Conservation (phyloP, 2,888 invertebrate genomes). For the Meandrusa payeni region DNA sequence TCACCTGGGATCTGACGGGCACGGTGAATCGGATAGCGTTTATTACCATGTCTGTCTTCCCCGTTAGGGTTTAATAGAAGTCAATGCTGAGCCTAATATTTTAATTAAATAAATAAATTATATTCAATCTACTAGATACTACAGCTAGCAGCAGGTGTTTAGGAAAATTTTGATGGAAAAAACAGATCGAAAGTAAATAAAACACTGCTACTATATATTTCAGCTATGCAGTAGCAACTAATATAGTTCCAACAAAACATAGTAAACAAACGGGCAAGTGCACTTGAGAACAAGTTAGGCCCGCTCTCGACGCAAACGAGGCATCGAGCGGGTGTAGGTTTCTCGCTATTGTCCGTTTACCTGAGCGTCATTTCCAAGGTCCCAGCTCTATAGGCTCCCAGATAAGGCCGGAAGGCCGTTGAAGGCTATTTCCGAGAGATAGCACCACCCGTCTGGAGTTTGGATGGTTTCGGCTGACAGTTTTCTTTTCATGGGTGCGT, state of each 20-base stretch:
- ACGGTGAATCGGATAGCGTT: too few species aligned
- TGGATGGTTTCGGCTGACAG: constrained; percentile 3
- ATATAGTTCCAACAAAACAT: not conserved
- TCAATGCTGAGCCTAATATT: too few species aligned
- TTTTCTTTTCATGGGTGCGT: not conserved
- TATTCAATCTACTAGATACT: too few species aligned
- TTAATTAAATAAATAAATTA: too few species aligned
- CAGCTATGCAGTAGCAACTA: not conserved
- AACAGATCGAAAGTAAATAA: too few species aligned
- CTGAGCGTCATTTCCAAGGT: constrained; percentile 33
- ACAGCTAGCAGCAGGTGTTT: too few species aligned
- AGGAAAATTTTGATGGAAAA: too few species aligned
- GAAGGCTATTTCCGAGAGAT: constrained; percentile 25
- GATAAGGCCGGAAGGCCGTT: constrained; percentile 26
- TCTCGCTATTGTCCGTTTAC: constrained; percentile 29
- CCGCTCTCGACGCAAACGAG: constrained; percentile 25
- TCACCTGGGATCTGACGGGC: too few species aligned
- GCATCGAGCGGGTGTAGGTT: constrained; percentile 27
- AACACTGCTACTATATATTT: too few species aligned
- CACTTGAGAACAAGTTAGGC: constrained; percentile 19
- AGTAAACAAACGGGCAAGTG: not conserved
- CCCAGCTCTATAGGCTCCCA: constrained; percentile 16
- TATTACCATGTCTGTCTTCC: too few species aligned
- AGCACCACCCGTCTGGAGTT: constrained; percentile 10
- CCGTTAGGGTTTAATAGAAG: too few species aligned